Evolutionary conservation across 2,113 vertebrate species (phyloP).

Genomic region (Prunella fulvescens): DNA sequence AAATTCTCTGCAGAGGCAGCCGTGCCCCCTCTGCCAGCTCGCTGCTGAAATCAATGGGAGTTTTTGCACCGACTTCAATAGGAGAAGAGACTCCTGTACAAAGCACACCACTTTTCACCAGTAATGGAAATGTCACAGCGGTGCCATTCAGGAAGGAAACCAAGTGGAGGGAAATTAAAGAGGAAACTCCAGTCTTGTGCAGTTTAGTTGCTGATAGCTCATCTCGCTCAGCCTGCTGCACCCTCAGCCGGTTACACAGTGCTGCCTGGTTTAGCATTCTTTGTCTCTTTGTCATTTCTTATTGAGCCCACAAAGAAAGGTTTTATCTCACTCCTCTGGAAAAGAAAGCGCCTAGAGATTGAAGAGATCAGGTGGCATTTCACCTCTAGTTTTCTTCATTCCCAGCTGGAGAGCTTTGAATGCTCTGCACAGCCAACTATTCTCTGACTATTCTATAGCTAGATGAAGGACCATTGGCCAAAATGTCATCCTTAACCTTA

Average conservation of each 20-base stretch:
- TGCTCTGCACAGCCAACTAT: constrained; percentile 15
- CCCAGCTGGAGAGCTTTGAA: constrained; percentile 44
- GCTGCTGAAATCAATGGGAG: constrained; percentile 7
- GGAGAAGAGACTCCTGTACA: constrained; percentile 3
- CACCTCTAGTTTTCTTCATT: constrained; percentile 38
- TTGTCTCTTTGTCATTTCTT: constrained; percentile 39
- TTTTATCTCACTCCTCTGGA: constrained; percentile 20
- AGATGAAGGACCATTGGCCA: constrained; percentile 56
- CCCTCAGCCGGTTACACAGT: not conserved
- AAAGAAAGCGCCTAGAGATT: constrained; percentile 33
- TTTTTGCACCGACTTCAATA: not conserved
- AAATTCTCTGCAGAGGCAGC: not conserved
- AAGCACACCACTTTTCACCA: constrained; percentile 32
- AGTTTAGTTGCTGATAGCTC: constrained; percentile 51
- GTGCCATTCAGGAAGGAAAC: constrained; percentile 9
- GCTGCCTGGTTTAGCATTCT: constrained; percentile 54
- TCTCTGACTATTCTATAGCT: constrained; percentile 31
- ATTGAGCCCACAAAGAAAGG: constrained; percentile 31
- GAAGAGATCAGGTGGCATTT: constrained; percentile 32
- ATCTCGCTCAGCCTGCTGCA: constrained; percentile 29
- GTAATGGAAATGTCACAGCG: constrained; percentile 58
- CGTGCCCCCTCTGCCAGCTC: not conserved
- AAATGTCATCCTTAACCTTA: constrained; percentile 62
- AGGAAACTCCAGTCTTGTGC: constrained; percentile 52
- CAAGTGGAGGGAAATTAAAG: constrained; percentile 62